A percentile compares a stretch with the other conserved stretches of the same genome.
phyloP scores from a whole-genome alignment of 2,113 vertebrate genomes.

The Carlito syrichta region DNA sequence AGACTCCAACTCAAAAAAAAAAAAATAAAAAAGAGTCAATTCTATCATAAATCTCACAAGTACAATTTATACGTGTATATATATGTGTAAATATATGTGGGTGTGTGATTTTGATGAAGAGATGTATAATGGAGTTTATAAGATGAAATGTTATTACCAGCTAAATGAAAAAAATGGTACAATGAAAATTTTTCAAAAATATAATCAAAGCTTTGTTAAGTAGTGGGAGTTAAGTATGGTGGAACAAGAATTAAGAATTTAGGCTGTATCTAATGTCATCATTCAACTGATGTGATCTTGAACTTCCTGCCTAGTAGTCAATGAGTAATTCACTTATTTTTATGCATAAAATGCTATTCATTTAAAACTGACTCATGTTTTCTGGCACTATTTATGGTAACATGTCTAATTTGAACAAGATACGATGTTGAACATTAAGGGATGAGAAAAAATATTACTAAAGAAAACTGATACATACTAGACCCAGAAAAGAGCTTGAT shows the following conservation, averaged over 20 bases:
- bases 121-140: neutral
- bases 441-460: neutral
- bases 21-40: neutral
- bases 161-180: neutral
- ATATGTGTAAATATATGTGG: neutral
- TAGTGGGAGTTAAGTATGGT: neutral
- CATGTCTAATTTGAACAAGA: neutral
- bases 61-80: neutral
- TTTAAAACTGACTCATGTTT: neutral
- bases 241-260: neutral
- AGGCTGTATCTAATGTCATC: neutral
- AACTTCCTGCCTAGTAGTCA: neutral
- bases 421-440: neutral
- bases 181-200: neutral
- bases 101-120: neutral
- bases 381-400: neutral
- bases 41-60: neutral
- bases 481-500: neutral
- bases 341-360: neutral
- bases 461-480: neutral
- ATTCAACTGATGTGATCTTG: neutral
- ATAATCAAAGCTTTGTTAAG: neutral
- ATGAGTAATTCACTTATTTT: neutral
- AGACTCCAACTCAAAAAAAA: too few relatives aligned
- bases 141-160: neutral